These are phyloP conservation scores for Ciconia maguari DNA, from an alignment of 2,113 vertebrate genomes.

Conservation along the genomic window DNA sequence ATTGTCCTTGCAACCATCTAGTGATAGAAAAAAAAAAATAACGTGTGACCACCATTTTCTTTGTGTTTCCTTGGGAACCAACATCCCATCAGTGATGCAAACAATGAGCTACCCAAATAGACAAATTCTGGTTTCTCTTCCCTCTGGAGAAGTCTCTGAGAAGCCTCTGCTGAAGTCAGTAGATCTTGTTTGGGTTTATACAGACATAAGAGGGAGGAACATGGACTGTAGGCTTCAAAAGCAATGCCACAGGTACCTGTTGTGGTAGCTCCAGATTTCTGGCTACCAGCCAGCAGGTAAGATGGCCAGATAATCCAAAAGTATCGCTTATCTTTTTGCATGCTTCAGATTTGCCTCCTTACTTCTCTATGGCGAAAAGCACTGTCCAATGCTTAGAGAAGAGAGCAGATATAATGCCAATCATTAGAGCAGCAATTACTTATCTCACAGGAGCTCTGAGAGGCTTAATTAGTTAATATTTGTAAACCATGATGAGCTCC, in stretches of 20 bases:
- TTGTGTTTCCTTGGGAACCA: background rate
- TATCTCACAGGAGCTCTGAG: constrained; percentile 19
- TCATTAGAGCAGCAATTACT: background rate
- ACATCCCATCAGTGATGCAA: background rate
- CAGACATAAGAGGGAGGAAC: fast-evolving
- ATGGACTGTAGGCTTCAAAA: fast-evolving
- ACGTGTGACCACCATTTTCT: background rate
- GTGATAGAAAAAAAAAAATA: background rate
- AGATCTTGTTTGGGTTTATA: background rate
- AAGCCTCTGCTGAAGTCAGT: background rate
- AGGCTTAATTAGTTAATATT: constrained; percentile 8
- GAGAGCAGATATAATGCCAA: background rate
- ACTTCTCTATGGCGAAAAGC: background rate
- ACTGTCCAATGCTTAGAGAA: background rate
- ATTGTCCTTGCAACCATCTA: background rate
- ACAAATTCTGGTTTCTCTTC: background rate
- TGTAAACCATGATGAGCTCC: background rate
- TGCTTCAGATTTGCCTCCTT: background rate
- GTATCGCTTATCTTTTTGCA: background rate
- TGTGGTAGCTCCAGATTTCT: background rate
- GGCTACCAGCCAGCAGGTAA: background rate
- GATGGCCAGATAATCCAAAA: background rate
- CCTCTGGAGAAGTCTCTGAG: background rate
- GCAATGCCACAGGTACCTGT: background rate
- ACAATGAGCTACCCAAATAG: background rate